Conservation (phyloP, 2,113 vertebrate genomes). For the Sclerurus mexicanus region DNA sequence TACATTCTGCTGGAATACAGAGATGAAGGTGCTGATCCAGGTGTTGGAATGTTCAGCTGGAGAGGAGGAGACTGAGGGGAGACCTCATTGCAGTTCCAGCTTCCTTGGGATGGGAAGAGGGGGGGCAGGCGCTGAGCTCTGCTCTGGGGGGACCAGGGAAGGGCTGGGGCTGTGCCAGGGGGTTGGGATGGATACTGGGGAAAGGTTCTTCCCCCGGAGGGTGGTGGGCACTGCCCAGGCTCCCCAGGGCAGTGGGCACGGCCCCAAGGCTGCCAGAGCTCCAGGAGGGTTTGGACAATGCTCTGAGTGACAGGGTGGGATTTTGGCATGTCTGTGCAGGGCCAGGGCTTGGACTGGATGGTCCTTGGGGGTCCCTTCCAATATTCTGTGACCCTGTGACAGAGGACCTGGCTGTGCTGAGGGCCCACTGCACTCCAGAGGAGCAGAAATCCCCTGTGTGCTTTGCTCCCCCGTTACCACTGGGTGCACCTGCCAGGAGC, state of each 20-base stretch:
- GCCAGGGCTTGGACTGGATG: neutral
- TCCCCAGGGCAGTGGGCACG: neutral
- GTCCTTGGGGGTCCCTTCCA: neutral
- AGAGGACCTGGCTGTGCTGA: neutral
- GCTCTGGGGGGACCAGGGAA: neutral
- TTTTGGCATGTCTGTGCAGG: neutral
- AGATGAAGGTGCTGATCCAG: neutral
- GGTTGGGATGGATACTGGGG: neutral
- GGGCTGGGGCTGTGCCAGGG: neutral
- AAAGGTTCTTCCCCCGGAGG: neutral
- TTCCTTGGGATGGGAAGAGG: neutral
- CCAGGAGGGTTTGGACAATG: neutral
- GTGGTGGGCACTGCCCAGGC: neutral
- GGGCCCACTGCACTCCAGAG: neutral
- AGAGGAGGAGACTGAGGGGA: neutral
- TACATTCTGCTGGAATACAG: neutral
- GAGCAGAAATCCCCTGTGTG: neutral
- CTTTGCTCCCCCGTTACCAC: neutral
- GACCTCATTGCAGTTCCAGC: neutral
- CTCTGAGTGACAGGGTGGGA: neutral
- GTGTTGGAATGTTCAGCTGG: neutral
- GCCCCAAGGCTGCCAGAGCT: neutral
- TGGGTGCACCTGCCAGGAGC: neutral
- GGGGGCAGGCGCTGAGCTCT: neutral
- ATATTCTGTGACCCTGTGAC: neutral